Evolutionary conservation across 2,797 vertebrate species (phyloP).

Genomic region (Pseudomugil gertrudae): DNA sequence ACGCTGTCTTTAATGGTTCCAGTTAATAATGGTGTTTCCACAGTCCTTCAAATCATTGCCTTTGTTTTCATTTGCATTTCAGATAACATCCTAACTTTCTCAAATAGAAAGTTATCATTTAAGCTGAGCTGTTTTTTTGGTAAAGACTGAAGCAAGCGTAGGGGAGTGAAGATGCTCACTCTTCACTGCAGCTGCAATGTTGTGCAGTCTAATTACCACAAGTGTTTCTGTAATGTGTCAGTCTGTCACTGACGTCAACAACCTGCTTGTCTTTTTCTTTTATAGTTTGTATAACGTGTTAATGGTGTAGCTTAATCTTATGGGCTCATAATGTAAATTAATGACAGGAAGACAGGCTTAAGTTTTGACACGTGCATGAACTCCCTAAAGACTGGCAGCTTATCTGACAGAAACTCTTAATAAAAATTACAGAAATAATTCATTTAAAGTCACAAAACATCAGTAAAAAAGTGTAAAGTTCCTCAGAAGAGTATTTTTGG

Average conservation of each 20-base stretch:
- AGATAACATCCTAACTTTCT: neutral
- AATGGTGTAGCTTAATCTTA: neutral
- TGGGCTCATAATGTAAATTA: too few relatives aligned
- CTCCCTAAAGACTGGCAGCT: neutral
- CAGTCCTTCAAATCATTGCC: too few relatives aligned
- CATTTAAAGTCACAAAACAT: constrained; percentile 18
- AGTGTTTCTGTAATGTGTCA: constrained; percentile 1
- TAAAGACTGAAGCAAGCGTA: constrained; percentile 4
- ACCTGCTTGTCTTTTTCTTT: neutral
- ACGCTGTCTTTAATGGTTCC: too few relatives aligned
- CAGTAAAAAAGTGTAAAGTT: constrained; percentile 13
- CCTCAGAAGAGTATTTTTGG: neutral
- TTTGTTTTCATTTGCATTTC: too few relatives aligned
- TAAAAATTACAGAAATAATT: constrained; percentile 6
- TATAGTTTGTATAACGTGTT: neutral
- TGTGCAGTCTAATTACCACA: constrained; percentile 15
- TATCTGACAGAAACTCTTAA: constrained; percentile 4
- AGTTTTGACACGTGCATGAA: too few relatives aligned
- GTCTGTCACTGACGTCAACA: neutral
- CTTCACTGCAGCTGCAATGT: constrained; percentile 7
- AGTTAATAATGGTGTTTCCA: too few relatives aligned
- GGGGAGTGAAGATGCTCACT: neutral
- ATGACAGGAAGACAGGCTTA: too few relatives aligned
- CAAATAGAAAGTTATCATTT: neutral
- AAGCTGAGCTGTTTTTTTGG: neutral